Evolutionary conservation across 2,797 vertebrate genomes (phyloP).

Genomic region (Botia almorhae): DNA sequence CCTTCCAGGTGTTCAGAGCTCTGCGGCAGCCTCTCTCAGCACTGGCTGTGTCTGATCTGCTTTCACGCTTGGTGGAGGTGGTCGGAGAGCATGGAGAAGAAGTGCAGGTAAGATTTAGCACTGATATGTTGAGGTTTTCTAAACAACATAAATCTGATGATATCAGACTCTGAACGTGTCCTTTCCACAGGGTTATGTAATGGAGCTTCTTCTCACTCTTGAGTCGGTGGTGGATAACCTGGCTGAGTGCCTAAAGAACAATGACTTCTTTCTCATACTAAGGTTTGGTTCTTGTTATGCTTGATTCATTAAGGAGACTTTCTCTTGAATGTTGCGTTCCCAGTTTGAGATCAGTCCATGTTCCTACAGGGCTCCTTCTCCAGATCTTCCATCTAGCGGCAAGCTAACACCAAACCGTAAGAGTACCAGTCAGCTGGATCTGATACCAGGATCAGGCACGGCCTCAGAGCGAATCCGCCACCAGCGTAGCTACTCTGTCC

Average conservation of each 20-base stretch:
- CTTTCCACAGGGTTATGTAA: slow-evolving; percentile 89
- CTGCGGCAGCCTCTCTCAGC: slow-evolving; percentile 94
- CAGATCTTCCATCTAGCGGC: slow-evolving; percentile 86
- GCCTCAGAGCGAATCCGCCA: slow-evolving; percentile 89
- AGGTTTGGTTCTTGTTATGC: slow-evolving; percentile 76
- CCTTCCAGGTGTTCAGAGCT: slow-evolving; percentile 96
- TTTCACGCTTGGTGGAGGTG: slow-evolving; percentile 95
- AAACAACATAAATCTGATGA: neutral
- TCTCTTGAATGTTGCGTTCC: neutral
- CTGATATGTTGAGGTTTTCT: slow-evolving; percentile 13
- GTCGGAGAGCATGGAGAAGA: slow-evolving; percentile 98
- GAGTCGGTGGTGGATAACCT: slow-evolving; percentile 96
- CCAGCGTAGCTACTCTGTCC: slow-evolving; percentile 97
- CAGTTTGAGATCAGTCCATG: neutral
- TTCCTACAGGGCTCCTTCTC: slow-evolving; percentile 87
- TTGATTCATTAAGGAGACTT: neutral
- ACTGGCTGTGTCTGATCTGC: slow-evolving; percentile 91
- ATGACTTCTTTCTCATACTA: slow-evolving; percentile 91
- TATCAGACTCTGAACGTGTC: neutral
- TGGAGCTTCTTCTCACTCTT: slow-evolving; percentile 95
- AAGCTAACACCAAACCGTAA: slow-evolving; percentile 92
- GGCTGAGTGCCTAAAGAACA: slow-evolving; percentile 97
- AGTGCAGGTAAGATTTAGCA: slow-evolving; percentile 85
- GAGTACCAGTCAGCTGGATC: slow-evolving; percentile 94
- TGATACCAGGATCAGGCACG: slow-evolving; percentile 78